Conservation (phyloP, 2,113 vertebrate genomes). For the Cinclus mexicanus region DNA sequence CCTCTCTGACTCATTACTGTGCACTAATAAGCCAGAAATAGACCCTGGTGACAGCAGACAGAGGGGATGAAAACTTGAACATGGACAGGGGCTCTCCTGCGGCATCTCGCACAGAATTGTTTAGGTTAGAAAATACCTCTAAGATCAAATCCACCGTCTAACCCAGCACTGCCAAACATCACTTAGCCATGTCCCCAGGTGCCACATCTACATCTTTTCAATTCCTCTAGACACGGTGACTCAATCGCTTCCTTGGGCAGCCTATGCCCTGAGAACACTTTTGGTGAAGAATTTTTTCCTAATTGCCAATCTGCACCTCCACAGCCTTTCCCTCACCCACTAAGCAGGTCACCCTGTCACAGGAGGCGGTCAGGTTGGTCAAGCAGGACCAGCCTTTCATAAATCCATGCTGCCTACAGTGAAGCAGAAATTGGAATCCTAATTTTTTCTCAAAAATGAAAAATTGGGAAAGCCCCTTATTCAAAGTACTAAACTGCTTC, state of each 20-base stretch:
- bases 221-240: background rate
- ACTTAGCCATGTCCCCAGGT: background rate
- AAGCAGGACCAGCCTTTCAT: background rate
- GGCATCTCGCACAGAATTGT: background rate
- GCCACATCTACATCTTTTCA: background rate
- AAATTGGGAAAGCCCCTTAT: background rate
- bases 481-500: background rate
- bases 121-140: background rate
- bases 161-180: background rate
- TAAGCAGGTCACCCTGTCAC: background rate
- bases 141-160: background rate
- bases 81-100: background rate
- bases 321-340: background rate
- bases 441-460: background rate
- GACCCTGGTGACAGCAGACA: constrained; percentile 37
- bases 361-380: background rate
- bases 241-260: background rate
- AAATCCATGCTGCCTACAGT: background rate
- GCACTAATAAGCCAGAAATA: constrained; percentile 52
- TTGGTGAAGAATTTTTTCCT: background rate
- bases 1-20: constrained; percentile 58
- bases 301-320: background rate
- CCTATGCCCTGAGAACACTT: background rate
- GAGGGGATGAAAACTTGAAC: background rate
- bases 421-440: background rate